A percentile compares a stretch with the other conserved stretches of the same genome.
phyloP scores from a whole-genome alignment of 2,113 vertebrate genomes.

The Microtus richardsoni region DNA sequence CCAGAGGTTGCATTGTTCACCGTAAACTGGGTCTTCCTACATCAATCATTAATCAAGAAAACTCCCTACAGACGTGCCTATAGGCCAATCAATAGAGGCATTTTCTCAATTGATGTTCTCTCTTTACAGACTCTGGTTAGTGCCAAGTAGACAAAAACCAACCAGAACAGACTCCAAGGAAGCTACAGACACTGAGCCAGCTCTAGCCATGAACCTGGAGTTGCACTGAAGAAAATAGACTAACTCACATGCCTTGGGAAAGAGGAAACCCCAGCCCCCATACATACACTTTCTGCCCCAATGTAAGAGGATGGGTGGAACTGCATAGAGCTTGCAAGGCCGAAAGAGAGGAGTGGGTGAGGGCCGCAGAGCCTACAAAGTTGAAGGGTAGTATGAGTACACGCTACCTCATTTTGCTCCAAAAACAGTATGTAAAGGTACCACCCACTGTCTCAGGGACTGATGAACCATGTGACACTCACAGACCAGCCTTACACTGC shows the following conservation, averaged over 20 bases:
- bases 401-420: not conserved
- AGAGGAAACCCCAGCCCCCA: not conserved
- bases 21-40: too few species aligned
- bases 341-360: too few species aligned
- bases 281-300: not conserved
- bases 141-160: not conserved
- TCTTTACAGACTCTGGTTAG: not conserved
- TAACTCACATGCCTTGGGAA: not conserved
- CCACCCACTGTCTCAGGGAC: accelerated
- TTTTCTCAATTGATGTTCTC: not conserved
- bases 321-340: not conserved
- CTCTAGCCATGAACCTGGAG: not conserved
- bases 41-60: too few species aligned
- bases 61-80: too few species aligned
- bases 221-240: not conserved
- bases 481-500: too few species aligned
- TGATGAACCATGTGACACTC: accelerated
- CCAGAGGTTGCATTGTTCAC: too few species aligned
- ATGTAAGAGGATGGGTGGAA: too few species aligned
- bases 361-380: not conserved
- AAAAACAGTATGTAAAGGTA: not conserved
- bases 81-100: not conserved
- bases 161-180: not conserved
- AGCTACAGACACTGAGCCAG: not conserved
- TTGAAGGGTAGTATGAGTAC: not conserved